These are phyloP conservation scores for Oreotrochilus melanogaster DNA, from an alignment of 2,113 vertebrate genomes.

Conservation along the genomic window DNA sequence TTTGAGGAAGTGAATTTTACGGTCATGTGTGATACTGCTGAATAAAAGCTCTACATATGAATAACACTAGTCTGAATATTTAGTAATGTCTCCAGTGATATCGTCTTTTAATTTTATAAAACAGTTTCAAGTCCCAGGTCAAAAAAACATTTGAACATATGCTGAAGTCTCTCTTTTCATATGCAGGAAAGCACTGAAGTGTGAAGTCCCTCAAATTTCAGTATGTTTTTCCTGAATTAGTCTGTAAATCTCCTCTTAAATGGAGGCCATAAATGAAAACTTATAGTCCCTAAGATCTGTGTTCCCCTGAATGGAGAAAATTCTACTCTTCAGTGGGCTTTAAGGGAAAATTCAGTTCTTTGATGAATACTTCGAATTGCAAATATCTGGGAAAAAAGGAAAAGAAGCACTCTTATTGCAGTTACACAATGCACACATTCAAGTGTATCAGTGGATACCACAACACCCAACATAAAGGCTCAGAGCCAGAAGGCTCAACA, in stretches of 20 bases:
- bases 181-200: conserved; percentile 17
- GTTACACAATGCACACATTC: not conserved
- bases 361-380: not conserved
- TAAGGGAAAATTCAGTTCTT: not conserved
- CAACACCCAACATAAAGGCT: not conserved
- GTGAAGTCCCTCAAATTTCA: not conserved
- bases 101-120: conserved; percentile 31
- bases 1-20: not conserved
- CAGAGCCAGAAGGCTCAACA: not conserved
- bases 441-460: not conserved
- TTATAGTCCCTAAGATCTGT: not conserved
- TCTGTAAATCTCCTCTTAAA: not conserved
- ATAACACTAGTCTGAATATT: not conserved
- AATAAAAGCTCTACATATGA: not conserved
- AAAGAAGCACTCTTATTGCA: not conserved
- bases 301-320: not conserved
- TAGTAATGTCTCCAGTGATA: not conserved
- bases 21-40: not conserved
- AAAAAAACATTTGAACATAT: not conserved
- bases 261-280: not conserved
- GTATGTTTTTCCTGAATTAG: not conserved
- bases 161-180: not conserved
- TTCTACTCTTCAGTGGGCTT: not conserved
- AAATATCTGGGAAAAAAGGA: not conserved
- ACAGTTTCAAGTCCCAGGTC: not conserved